Percentiles rank a stretch among this genome's conserved stretches.
Evolutionary conservation across 1,140 invertebrate species (phyloP).

Genomic region (Thaumetopoea pityocampa): DNA sequence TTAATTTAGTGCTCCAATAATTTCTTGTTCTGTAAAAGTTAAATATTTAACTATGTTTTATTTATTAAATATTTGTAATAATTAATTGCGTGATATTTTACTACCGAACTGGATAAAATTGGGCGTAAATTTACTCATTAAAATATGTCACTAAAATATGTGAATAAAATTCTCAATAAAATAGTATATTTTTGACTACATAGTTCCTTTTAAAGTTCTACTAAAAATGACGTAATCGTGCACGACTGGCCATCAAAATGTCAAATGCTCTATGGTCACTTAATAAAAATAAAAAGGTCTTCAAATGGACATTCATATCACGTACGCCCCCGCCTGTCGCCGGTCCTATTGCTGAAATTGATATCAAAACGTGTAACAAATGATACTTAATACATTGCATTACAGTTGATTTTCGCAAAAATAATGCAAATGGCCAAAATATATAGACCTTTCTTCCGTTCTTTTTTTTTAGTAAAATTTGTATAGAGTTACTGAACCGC

Average conservation of each 20-base stretch:
- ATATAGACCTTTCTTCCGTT: constrained; percentile 4
- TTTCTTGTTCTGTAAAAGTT: no score
- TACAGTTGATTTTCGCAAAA: constrained; percentile 29
- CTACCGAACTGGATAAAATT: no score
- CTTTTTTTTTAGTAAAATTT: no score
- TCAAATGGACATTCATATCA: constrained; percentile 54
- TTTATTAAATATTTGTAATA: no score
- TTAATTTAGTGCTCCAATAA: background rate
- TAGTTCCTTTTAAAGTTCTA: constrained; percentile 1
- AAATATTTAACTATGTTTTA: no score
- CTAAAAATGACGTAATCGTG: constrained; percentile 2
- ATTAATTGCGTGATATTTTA: no score
- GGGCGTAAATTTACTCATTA: no score
- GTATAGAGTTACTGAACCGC: no score
- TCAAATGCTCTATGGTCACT: constrained; percentile 39
- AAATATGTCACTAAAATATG: no score
- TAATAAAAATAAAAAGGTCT: constrained; percentile 63
- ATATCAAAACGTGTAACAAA: constrained; percentile 34
- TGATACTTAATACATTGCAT: constrained; percentile 20
- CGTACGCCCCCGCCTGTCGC: constrained; percentile 55
- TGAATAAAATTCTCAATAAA: no score
- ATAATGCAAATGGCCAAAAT: constrained; percentile 6
- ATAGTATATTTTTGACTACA: constrained; percentile 1
- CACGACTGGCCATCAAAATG: constrained; percentile 11
- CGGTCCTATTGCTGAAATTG: constrained; percentile 66